Conservation (phyloP, 2,888 invertebrate species). For the Drosophila imparisetae region DNA sequence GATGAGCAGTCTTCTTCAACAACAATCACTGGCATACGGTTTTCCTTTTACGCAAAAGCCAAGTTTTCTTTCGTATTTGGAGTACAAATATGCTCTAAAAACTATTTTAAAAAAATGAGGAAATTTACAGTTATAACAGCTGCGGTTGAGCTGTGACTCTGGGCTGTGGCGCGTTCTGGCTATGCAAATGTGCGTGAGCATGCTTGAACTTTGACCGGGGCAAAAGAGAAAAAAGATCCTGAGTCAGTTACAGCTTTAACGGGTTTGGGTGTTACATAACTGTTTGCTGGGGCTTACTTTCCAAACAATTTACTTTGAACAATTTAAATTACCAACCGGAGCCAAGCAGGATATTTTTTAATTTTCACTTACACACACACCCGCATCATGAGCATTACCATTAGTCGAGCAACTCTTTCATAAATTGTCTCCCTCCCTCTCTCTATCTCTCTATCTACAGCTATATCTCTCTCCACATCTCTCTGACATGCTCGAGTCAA, state of each 20-base stretch:
- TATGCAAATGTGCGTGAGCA: constrained; percentile 20
- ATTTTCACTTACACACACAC: constrained; percentile 6
- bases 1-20: not conserved
- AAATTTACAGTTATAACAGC: not conserved
- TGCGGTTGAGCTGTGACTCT: not conserved
- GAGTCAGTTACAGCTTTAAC: constrained; percentile 18
- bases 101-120: not conserved
- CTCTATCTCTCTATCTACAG: not conserved
- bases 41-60: not conserved
- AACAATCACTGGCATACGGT: not conserved
- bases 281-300: constrained; percentile 27
- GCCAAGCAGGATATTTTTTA: not conserved
- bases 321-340: constrained; percentile 37
- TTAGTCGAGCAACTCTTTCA: not conserved
- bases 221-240: constrained; percentile 9
- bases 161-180: constrained; percentile 23
- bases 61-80: not conserved
- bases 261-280: not conserved
- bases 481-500: not conserved
- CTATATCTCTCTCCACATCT: not conserved
- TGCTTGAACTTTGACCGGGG: constrained; percentile 41
- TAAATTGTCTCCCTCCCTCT: not conserved
- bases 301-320: constrained; percentile 64
- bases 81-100: not conserved
- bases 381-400: constrained; percentile 4